phyloP scores from a whole-genome alignment of 2,888 invertebrate species.

The Aproaerema taeniolella region DNA sequence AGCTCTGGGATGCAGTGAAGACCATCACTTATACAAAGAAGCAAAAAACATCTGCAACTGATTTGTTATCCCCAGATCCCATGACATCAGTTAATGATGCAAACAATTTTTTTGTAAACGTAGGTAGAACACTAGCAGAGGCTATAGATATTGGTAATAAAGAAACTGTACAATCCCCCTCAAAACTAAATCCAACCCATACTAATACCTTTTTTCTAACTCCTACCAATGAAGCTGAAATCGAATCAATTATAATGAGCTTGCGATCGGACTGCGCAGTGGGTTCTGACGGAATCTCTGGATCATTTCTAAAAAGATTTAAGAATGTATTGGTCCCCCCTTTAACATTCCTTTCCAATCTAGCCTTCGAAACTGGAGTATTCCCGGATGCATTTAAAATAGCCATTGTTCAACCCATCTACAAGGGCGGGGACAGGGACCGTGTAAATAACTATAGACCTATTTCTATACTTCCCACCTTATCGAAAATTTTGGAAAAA shows the following conservation, averaged over 20 bases:
- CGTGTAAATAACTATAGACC: no score
- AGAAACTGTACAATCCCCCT: neutral
- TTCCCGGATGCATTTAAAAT: neutral
- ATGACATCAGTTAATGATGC: neutral
- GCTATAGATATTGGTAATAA: no score
- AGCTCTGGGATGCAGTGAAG: neutral
- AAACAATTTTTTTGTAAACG: neutral
- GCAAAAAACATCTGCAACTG: neutral
- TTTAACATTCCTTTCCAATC: neutral
- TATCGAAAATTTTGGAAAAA: no score
- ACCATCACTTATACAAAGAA: neutral
- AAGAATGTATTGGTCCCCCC: no score
- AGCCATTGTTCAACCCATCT: neutral
- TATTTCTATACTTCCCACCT: no score
- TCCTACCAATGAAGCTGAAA: neutral
- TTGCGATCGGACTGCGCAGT: neutral
- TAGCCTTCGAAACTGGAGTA: neutral
- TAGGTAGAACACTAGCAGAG: neutral
- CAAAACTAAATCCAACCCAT: neutral
- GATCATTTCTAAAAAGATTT: no score
- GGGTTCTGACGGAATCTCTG: neutral
- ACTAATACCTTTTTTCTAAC: neutral
- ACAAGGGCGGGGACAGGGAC: no score
- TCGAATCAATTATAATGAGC: neutral
- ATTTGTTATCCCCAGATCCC: neutral